Conservation (phyloP, 2,888 invertebrate genomes). For the Bhutanitis thaidina region DNA sequence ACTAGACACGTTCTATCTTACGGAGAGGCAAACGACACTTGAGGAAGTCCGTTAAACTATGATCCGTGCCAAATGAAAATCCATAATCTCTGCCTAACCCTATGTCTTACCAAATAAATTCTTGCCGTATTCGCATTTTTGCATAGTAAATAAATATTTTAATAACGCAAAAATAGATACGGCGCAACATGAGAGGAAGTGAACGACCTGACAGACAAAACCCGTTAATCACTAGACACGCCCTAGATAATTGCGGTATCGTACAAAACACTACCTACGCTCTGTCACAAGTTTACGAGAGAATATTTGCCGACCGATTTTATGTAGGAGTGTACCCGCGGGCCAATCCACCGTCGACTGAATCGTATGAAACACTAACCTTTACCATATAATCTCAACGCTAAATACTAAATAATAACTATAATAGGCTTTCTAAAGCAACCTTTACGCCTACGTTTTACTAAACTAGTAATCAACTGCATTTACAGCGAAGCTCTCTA, state of each 20-base stretch:
- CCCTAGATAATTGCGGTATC: constrained; percentile 17
- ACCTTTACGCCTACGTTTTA: constrained; percentile 4
- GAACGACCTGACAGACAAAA: constrained; percentile 5
- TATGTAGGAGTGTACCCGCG: constrained; percentile 1
- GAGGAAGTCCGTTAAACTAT: too few species aligned
- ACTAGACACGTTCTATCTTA: too few species aligned
- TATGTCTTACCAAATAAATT: too few species aligned
- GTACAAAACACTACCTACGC: constrained; percentile 15
- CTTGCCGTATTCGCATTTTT: too few species aligned
- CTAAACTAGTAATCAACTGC: constrained; percentile 11
- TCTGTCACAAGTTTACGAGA: constrained; percentile 2
- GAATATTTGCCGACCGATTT: constrained; percentile 2
- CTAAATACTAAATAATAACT: constrained; percentile 9
- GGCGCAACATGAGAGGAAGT: background rate
- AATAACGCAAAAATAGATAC: background rate
- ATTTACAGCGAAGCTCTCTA: background rate
- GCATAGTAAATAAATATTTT: background rate
- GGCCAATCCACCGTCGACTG: background rate
- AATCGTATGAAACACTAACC: background rate
- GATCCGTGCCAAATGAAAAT: too few species aligned
- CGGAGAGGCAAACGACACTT: too few species aligned
- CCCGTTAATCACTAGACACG: constrained; percentile 14
- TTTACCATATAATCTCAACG: background rate
- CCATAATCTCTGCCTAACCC: too few species aligned
- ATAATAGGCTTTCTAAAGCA: constrained; percentile 3